Percentiles rank a stretch among this genome's conserved stretches.
phyloP scores from a whole-genome alignment of 1,140 invertebrate genomes.

The Cyphomyrmex costatus region DNA sequence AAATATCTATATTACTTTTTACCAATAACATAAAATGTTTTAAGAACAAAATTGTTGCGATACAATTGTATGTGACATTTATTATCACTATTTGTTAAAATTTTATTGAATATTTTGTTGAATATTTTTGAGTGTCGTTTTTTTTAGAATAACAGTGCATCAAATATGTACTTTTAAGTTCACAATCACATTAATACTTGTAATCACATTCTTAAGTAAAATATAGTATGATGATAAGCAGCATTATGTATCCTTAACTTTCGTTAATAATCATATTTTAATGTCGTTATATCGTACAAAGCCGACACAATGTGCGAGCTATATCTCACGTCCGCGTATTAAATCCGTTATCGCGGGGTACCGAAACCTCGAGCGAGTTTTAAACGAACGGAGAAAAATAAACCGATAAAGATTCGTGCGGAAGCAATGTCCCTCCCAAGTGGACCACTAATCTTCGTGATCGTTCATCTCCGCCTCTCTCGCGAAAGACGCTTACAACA shows the following conservation, averaged over 20 bases:
- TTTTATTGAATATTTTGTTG: neutral
- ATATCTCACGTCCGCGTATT: constrained; percentile 17
- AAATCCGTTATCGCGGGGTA: constrained; percentile 35
- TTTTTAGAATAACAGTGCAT: neutral
- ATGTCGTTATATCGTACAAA: constrained; percentile 12
- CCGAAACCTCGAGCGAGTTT: constrained; percentile 26
- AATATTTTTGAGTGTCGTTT: neutral
- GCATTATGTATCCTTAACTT: neutral
- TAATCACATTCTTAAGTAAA: neutral
- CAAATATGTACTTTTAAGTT: neutral
- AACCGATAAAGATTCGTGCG: constrained; percentile 12
- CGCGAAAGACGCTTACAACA: constrained; percentile 36
- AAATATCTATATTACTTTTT: neutral
- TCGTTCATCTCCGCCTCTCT: constrained; percentile 44
- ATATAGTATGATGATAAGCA: neutral
- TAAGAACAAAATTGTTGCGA: neutral
- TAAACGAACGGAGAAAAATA: constrained; percentile 38
- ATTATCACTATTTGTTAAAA: neutral
- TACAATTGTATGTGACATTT: neutral
- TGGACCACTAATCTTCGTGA: constrained; percentile 33
- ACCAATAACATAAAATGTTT: neutral
- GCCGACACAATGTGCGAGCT: neutral
- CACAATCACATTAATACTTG: neutral
- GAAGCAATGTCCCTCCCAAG: constrained; percentile 25
- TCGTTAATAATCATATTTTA: constrained; percentile 29